Conservation (phyloP, 2,113 vertebrate species). For the Sylvia atricapilla region DNA sequence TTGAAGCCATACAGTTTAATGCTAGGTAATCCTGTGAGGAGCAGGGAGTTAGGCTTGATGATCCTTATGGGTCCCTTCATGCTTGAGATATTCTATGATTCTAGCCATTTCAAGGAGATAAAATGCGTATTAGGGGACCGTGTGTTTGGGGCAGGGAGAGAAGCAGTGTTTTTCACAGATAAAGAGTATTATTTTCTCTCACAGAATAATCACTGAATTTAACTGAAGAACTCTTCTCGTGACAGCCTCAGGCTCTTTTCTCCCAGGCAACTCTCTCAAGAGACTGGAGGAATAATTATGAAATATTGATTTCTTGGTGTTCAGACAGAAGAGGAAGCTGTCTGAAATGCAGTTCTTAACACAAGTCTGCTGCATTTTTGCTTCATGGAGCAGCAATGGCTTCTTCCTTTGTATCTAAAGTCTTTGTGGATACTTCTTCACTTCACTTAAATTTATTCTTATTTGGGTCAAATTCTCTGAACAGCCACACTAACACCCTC, state of each 20-base stretch:
- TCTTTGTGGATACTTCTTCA: not conserved
- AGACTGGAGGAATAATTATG: not conserved
- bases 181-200: not conserved
- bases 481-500: not conserved
- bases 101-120: not conserved
- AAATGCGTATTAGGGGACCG: not conserved
- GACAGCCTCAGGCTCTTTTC: not conserved
- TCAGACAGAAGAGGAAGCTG: conserved; percentile 6
- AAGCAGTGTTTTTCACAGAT: not conserved
- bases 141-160: not conserved
- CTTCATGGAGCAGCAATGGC: not conserved
- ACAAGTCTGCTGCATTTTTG: not conserved
- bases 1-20: not conserved
- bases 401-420: not conserved
- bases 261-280: not conserved
- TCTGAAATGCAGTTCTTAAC: not conserved
- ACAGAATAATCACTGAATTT: not conserved
- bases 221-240: not conserved
- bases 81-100: not conserved
- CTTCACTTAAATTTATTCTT: not conserved
- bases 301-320: not conserved
- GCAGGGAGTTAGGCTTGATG: not conserved
- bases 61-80: not conserved
- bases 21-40: not conserved
- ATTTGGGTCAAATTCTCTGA: not conserved